Conservation (phyloP, 2,888 invertebrate genomes). For the Byasa hedistus region DNA sequence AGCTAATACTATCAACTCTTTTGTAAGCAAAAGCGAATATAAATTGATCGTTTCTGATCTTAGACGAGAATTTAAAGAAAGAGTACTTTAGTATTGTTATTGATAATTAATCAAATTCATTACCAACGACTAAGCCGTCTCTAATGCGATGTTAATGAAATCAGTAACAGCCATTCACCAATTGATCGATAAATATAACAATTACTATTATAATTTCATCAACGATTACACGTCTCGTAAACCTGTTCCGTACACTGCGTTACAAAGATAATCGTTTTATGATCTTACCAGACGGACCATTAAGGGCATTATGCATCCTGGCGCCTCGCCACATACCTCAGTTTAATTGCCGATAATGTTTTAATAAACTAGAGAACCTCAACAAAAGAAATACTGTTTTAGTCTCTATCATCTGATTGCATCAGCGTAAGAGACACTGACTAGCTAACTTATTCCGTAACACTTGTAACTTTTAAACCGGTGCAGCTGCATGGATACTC, state of each 20-base stretch:
- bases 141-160: slow-evolving; percentile 21
- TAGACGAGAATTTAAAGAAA: too few species aligned
- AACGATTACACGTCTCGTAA: slow-evolving; percentile 4
- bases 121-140: background rate
- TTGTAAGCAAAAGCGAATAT: too few species aligned
- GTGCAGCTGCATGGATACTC: too few species aligned
- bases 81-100: background rate
- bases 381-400: too few species aligned
- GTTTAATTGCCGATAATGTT: slow-evolving; percentile 47
- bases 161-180: slow-evolving; percentile 13
- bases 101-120: background rate
- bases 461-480: too few species aligned
- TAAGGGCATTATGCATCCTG: slow-evolving; percentile 35
- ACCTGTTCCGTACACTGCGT: slow-evolving; percentile 18
- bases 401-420: too few species aligned
- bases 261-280: slow-evolving; percentile 26
- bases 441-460: too few species aligned
- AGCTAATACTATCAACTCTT: too few species aligned
- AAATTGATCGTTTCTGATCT: too few species aligned
- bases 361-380: slow-evolving; percentile 2
- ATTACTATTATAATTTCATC: slow-evolving; percentile 10
- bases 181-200: slow-evolving; percentile 10
- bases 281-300: slow-evolving; percentile 3
- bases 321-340: slow-evolving; percentile 59
- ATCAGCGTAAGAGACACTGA: too few species aligned